Conservation (phyloP, 2,113 vertebrate genomes). For the Coryphaenoides rupestris region DNA sequence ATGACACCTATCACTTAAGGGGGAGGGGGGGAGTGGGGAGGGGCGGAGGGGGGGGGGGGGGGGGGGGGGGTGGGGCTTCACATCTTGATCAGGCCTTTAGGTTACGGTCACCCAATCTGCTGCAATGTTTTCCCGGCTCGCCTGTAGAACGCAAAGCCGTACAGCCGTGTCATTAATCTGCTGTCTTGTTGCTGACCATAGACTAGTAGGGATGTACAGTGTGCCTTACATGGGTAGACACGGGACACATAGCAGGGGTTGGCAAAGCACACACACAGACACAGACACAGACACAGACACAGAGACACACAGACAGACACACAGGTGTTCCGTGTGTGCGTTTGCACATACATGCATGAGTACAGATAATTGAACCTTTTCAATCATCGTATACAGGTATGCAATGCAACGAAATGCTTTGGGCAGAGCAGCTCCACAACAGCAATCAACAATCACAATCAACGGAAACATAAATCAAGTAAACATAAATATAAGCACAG, state of each 20-base stretch:
- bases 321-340: neutral
- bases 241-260: neutral
- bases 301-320: conserved; percentile 4
- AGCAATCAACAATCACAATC: too few relatives aligned
- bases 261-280: neutral
- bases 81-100: conserved; percentile 5
- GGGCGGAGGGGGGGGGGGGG: too few relatives aligned
- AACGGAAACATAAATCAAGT: too few relatives aligned
- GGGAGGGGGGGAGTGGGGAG: too few relatives aligned
- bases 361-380: too few relatives aligned
- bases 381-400: too few relatives aligned
- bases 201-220: neutral
- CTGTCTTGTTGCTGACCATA: neutral
- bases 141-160: conserved; percentile 1
- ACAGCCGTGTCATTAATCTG: neutral
- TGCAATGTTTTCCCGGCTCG: neutral
- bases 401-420: too few relatives aligned
- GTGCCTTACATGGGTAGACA: neutral
- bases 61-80: too few relatives aligned
- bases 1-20: conserved; percentile 37
- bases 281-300: neutral
- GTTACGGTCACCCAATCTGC: neutral
- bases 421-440: too few relatives aligned
- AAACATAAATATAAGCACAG: too few relatives aligned
- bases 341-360: too few relatives aligned